Conservation (phyloP, 2,888 invertebrate species). For the Cabera pusaria region DNA sequence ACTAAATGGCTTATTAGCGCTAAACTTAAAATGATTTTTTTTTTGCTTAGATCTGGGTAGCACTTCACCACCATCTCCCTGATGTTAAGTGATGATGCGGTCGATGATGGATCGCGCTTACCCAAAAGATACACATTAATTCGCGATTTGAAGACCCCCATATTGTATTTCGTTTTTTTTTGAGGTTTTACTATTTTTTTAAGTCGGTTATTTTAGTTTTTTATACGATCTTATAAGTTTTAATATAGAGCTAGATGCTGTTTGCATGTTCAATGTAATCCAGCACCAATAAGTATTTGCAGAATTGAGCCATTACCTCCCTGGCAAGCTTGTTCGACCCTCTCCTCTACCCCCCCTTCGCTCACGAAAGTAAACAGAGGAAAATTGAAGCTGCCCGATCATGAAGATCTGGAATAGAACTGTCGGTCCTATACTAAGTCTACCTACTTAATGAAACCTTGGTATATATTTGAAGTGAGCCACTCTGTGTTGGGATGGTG, state of each 20-base stretch:
- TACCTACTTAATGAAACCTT: constrained; percentile 18
- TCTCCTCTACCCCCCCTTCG: constrained; percentile 7
- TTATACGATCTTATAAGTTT: too few relatives aligned
- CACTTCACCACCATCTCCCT: too few relatives aligned
- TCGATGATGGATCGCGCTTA: too few relatives aligned
- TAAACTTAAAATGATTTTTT: too few relatives aligned
- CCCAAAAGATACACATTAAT: too few relatives aligned
- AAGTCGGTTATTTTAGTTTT: too few relatives aligned
- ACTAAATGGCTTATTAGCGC: too few relatives aligned
- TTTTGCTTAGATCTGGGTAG: too few relatives aligned
- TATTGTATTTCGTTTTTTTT: too few relatives aligned
- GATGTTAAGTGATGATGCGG: too few relatives aligned
- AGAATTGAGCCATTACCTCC: constrained; percentile 31
- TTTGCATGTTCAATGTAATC: constrained; percentile 21
- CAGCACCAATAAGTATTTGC: constrained; percentile 20
- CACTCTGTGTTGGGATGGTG: background rate
- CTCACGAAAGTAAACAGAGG: constrained; percentile 35
- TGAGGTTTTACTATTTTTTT: too few relatives aligned
- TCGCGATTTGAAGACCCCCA: too few relatives aligned
- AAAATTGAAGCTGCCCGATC: constrained; percentile 35
- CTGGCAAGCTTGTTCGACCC: constrained; percentile 20
- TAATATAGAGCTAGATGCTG: constrained; percentile 9
- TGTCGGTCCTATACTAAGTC: constrained; percentile 23
- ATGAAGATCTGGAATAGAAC: constrained; percentile 33
- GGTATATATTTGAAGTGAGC: constrained; percentile 3